Percentiles rank a stretch among this genome's conserved stretches.
Evolutionary conservation across 2,797 vertebrate genomes (phyloP).

Genomic region (Malacoraja senta): DNA sequence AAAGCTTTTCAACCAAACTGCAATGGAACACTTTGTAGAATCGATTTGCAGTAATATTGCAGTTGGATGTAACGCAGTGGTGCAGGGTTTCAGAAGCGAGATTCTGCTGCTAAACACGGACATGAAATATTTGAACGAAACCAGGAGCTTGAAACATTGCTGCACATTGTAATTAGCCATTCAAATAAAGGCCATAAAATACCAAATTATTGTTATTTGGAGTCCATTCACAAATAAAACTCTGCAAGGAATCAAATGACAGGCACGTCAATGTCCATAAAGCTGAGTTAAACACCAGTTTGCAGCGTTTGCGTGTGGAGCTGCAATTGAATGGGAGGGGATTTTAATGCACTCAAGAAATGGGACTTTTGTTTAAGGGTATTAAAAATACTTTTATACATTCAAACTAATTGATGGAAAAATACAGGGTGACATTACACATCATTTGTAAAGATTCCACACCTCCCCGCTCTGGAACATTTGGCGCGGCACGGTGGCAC

Average conservation of each 20-base stretch:
- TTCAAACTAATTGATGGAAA: background rate
- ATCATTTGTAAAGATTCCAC: background rate
- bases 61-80: no score
- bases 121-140: background rate
- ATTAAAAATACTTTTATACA: conserved; percentile 12
- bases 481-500: no score
- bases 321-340: background rate
- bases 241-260: background rate
- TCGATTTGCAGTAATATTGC: background rate
- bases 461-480: background rate
- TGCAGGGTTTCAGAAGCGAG: background rate
- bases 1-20: background rate
- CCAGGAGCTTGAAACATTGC: background rate
- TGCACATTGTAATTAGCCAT: background rate
- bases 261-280: background rate
- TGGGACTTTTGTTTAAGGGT: background rate
- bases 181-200: background rate
- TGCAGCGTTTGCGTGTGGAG: background rate
- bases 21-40: background rate
- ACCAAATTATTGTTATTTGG: background rate
- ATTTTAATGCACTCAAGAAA: background rate
- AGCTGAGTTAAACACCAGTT: background rate
- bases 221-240: conserved; percentile 19
- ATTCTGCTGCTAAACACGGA: background rate
- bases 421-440: background rate